These are phyloP conservation scores for Tolmerus cingulatus DNA, from an alignment of 2,888 invertebrate species.

Conservation along the genomic window DNA sequence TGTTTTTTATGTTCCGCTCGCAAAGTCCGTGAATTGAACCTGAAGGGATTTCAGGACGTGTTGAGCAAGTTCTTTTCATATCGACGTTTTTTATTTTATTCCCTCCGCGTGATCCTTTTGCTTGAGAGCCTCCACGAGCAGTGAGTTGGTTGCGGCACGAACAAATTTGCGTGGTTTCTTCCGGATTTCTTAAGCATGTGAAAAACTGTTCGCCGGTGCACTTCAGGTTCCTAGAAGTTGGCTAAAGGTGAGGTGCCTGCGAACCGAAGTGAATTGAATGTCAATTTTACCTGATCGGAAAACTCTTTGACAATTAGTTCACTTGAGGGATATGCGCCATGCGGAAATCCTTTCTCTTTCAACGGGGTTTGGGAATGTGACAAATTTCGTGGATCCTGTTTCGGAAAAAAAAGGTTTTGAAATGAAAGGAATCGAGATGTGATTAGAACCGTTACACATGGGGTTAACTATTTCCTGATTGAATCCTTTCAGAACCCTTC, in stretches of 20 bases:
- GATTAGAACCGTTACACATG: constrained; percentile 44
- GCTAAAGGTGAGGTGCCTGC: background rate
- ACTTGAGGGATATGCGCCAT: constrained; percentile 35
- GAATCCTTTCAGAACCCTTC: background rate
- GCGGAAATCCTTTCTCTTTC: constrained; percentile 49
- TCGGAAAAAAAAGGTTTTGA: background rate
- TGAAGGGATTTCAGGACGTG: constrained; percentile 32
- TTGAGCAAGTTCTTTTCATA: constrained; percentile 40
- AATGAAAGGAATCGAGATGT: constrained; percentile 36
- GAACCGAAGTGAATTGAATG: constrained; percentile 20
- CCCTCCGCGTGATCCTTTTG: background rate
- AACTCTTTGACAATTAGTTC: constrained; percentile 35
- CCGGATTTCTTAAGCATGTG: constrained; percentile 46
- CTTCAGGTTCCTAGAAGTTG: background rate
- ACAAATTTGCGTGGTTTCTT: constrained; percentile 44
- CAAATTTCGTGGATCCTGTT: constrained; percentile 21
- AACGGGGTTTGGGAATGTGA: background rate
- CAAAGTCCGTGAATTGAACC: constrained; percentile 43
- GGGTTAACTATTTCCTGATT: constrained; percentile 36
- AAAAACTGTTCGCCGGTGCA: background rate
- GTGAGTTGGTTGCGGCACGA: constrained; percentile 33
- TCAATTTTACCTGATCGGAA: constrained; percentile 42
- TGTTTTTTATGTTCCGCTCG: background rate
- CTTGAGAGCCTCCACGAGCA: background rate
- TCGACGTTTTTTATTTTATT: background rate